A percentile compares a stretch with the other conserved stretches of the same genome.
Evolutionary conservation across 2,888 invertebrate species (phyloP).

Genomic region (Venustoraphidia nigricollis): DNA sequence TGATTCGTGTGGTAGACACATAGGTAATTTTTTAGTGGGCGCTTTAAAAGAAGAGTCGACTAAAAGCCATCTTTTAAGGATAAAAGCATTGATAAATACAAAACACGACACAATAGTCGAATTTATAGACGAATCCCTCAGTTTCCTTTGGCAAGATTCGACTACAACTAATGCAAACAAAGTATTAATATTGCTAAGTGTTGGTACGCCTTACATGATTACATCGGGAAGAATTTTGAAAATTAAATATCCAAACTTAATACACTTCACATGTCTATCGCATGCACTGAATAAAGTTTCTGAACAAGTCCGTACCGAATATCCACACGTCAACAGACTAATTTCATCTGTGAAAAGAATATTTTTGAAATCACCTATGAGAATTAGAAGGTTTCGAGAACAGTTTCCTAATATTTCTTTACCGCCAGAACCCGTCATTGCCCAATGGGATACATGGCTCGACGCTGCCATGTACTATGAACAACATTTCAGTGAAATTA

Average conservation of each 20-base stretch:
- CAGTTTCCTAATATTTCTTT: slow-evolving; percentile 14
- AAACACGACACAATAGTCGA: too few species aligned
- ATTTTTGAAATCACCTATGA: slow-evolving; percentile 16
- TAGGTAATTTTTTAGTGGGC: too few species aligned
- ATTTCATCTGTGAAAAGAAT: slow-evolving; percentile 16
- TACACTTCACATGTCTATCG: slow-evolving; percentile 19
- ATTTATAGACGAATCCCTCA: too few species aligned
- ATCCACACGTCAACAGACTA: slow-evolving; percentile 14
- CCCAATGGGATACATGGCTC: slow-evolving; percentile 20
- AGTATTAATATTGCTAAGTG: too few species aligned
- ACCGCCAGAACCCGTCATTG: slow-evolving; percentile 18
- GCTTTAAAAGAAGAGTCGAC: too few species aligned
- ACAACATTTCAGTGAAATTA: slow-evolving; percentile 12
- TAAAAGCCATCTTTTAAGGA: too few species aligned
- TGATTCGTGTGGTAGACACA: too few species aligned
- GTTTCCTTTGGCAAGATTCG: too few species aligned
- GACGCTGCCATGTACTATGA: slow-evolving; percentile 16
- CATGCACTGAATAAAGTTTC: slow-evolving; percentile 18
- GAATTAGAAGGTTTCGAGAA: slow-evolving; percentile 17
- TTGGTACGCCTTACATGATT: slow-evolving; percentile 12
- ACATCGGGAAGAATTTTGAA: slow-evolving; percentile 14
- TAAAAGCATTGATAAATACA: too few species aligned
- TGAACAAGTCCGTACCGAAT: slow-evolving; percentile 15
- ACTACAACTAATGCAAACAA: too few species aligned
- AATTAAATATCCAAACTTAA: slow-evolving; percentile 15